These are phyloP conservation scores for Panagrolaimus sp. DNA, from an alignment of 1,140 invertebrate genomes.

Conservation along the genomic window DNA sequence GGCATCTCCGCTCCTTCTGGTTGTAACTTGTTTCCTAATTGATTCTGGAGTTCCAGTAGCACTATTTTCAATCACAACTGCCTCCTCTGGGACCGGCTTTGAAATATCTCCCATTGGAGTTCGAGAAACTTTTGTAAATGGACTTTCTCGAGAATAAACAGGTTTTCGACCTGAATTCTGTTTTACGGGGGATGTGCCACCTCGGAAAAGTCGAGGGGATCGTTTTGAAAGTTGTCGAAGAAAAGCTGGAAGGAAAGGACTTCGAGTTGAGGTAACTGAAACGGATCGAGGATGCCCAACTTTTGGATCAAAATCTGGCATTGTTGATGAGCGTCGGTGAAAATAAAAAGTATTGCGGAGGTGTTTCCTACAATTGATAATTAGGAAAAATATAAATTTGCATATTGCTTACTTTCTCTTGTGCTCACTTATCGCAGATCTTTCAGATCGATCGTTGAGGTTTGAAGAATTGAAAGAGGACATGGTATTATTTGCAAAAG, in stretches of 20 bases:
- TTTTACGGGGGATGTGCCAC: background rate
- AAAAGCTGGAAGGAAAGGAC: background rate
- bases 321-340: background rate
- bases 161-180: too few species aligned
- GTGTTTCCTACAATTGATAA: background rate
- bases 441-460: background rate
- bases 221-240: constrained; percentile 19
- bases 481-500: constrained; percentile 21
- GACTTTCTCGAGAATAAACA: too few species aligned
- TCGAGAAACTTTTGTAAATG: too few species aligned
- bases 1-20: background rate
- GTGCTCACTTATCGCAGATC: background rate
- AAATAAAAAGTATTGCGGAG: background rate
- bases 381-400: too few species aligned
- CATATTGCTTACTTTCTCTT: constrained; percentile 1
- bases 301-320: background rate
- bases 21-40: too few species aligned
- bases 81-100: background rate
- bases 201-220: constrained; percentile 27
- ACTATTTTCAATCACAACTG: background rate
- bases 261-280: background rate
- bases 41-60: background rate
- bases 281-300: background rate
- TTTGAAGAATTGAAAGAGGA: constrained; percentile 24
- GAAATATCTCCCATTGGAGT: background rate